Evolutionary conservation across 92 coral and sea anemone species (phyloP), one percentile per base, ranked within the genome.

Genomic region (Porites lobata): DNA sequence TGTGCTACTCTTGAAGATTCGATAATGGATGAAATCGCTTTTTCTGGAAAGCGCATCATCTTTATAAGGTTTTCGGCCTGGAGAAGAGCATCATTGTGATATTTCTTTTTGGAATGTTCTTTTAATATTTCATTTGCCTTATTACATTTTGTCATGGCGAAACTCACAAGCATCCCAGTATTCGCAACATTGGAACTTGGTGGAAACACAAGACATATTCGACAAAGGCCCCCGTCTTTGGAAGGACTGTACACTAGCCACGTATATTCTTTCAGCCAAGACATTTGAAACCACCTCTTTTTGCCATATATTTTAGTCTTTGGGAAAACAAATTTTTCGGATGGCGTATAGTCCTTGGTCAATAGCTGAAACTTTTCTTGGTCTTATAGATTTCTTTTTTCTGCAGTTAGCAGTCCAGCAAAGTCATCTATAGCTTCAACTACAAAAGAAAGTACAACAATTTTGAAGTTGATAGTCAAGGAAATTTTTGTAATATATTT

Each of bases 351-450:
- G 77, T 73, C 77, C 77, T 73, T 73, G 5, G 43, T 32, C 43
- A 32, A 32, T 32, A 32, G 43, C 43, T 32, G 43, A 32, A 32
- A 32, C 43, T 73, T 15, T 43, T 73, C 77, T 50, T 73, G 77
- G 77, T 73, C 77, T 73, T 29, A 32, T 73, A 73, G 56, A 73
- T 73, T 73, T 73, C 77, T 32, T 73, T 73, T 73, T 73, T 73
- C 77, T 73, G 77, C 77, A 73, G 77, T 73, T 50, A 73, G 77
- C 77, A 73, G 78, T 47, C 78, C 78, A 73, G 63, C 78, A 73
- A 73, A 73, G 78, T 73, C 78, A 73, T 73, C 78, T 73, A 73
- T 73, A 73, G 78, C 78, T 50, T 50, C 61, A 13, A 73, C 61
- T 73, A 73, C 61, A 73, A 73, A 73, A 38, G 6, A 3, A 38